A percentile compares a stretch with the other conserved stretches of the same genome.
Conservation (phyloP, 2,113 vertebrate genomes). For the Morone saxatilis region DNA sequence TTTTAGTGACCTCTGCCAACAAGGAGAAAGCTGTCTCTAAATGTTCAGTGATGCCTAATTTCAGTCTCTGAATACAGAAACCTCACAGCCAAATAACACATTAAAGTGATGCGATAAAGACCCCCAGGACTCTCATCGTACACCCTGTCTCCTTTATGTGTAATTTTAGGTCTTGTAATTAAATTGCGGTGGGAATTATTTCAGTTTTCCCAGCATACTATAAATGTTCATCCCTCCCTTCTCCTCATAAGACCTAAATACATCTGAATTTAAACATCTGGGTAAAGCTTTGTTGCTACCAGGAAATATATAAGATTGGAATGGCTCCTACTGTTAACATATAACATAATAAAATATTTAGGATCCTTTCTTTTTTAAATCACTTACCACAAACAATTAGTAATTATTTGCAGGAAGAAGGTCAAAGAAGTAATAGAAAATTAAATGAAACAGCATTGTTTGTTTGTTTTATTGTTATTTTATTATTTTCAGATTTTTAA, state of each 20-base stretch:
- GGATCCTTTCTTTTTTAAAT: not conserved
- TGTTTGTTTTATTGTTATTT: too few relatives aligned
- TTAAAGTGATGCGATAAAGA: constrained; percentile 4
- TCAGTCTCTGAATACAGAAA: constrained; percentile 1
- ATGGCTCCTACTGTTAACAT: not conserved
- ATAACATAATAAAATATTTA: not conserved
- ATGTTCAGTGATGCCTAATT: not conserved
- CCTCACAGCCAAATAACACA: not conserved
- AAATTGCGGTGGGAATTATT: not conserved
- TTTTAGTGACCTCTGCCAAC: not conserved
- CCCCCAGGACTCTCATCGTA: too few relatives aligned
- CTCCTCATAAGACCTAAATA: not conserved
- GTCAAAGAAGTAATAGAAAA: not conserved
- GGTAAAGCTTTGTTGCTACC: not conserved
- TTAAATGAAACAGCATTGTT: not conserved
- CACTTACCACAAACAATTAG: not conserved
- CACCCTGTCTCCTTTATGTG: not conserved
- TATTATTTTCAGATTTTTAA: too few relatives aligned
- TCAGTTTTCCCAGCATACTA: not conserved
- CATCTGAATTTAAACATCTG: not conserved
- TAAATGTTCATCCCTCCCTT: not conserved
- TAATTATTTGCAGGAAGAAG: not conserved
- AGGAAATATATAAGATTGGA: not conserved
- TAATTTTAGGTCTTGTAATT: not conserved
- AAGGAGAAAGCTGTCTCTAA: not conserved